A percentile compares a stretch with the other conserved stretches of the same genome.
phyloP scores from a whole-genome alignment of 2,797 vertebrate genomes.

The Oreortyx pictus region DNA sequence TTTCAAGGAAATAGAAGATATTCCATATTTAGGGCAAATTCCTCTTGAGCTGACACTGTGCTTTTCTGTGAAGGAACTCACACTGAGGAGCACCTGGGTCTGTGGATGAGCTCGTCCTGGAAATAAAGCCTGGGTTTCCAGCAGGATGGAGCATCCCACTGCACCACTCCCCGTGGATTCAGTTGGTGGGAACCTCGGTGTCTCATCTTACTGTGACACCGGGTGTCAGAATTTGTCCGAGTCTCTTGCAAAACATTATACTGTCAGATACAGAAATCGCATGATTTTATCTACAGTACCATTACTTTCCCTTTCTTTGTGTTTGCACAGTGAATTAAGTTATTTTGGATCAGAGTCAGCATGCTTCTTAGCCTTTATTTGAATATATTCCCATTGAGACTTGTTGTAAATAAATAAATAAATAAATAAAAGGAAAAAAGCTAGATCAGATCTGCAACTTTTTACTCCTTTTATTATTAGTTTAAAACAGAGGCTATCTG shows the following conservation, averaged over 20 bases:
- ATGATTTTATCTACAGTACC: conserved; percentile 18
- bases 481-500: conserved; percentile 33
- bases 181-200: background rate
- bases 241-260: background rate
- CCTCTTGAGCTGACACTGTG: background rate
- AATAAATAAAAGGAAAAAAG: no score
- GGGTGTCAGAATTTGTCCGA: conserved; percentile 31
- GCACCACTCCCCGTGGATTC: background rate
- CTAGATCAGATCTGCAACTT: background rate
- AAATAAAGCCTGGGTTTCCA: fast-evolving
- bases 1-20: background rate
- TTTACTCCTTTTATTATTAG: background rate
- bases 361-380: background rate
- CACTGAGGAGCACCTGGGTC: background rate
- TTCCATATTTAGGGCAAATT: background rate
- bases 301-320: conserved; percentile 51
- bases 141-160: background rate
- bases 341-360: conserved; percentile 51
- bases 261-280: conserved; percentile 6
- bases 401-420: background rate
- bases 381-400: conserved; percentile 41
- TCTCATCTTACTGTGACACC: background rate
- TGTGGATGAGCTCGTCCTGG: background rate
- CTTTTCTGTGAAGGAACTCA: background rate
- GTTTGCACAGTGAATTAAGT: conserved; percentile 54